Percentiles rank a stretch among this genome's conserved stretches.
Conservation (phyloP, 2,113 vertebrate genomes). For the Psettodes erumei region DNA sequence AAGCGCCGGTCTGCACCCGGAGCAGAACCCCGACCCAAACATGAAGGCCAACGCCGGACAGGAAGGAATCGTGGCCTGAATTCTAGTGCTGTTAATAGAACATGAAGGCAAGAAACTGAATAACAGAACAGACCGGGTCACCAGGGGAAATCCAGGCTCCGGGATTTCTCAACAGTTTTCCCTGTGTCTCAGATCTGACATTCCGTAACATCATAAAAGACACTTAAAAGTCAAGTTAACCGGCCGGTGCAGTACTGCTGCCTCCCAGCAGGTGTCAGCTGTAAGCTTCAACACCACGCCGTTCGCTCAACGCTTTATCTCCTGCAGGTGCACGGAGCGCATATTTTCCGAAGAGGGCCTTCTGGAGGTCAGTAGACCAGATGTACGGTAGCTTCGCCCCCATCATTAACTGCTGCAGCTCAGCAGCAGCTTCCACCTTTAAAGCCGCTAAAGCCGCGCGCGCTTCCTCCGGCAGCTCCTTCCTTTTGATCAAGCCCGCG, state of each 20-base stretch:
- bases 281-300: neutral
- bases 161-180: neutral
- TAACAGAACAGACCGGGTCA: neutral
- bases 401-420: conserved; percentile 21
- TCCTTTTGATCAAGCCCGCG: conserved; percentile 8
- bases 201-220: neutral
- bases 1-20: neutral
- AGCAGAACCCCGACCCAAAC: neutral
- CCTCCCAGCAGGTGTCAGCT: conserved; percentile 64
- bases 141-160: neutral
- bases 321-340: conserved; percentile 50
- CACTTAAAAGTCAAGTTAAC: no score
- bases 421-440: conserved; percentile 11
- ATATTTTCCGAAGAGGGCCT: conserved; percentile 17
- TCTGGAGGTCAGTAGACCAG: conserved; percentile 42
- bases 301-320: neutral
- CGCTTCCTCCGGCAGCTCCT: conserved; percentile 1
- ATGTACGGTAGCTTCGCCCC: neutral
- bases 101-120: neutral
- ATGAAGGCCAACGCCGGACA: neutral
- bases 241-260: conserved; percentile 13
- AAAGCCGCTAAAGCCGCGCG: conserved; percentile 9
- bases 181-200: neutral
- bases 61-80: neutral
- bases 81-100: neutral